These are phyloP conservation scores for Andinoacara biseriatus DNA, from an alignment of 2,113 vertebrate genomes.

Conservation along the genomic window DNA sequence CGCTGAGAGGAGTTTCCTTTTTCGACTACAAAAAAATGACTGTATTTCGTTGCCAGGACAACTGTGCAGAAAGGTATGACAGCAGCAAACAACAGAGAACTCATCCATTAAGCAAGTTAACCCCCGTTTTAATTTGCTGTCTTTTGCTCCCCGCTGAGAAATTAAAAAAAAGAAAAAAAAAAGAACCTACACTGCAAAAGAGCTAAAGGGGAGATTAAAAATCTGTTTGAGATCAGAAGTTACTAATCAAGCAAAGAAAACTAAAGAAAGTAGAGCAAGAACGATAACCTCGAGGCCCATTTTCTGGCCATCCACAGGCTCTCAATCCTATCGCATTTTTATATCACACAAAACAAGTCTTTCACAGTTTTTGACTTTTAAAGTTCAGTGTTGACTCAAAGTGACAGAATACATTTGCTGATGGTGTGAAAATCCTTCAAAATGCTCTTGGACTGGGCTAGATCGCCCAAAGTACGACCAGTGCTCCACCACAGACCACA, in stretches of 20 bases:
- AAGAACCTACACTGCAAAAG: not conserved
- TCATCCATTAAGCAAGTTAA: not conserved
- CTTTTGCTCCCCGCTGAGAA: not conserved
- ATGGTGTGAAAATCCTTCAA: not conserved
- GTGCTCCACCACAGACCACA: not conserved
- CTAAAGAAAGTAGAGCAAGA: not conserved
- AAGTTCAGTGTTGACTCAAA: not conserved
- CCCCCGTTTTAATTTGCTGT: not conserved
- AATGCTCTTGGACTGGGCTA: not conserved
- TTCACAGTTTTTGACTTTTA: not conserved
- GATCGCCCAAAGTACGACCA: not conserved
- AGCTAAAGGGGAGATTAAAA: not conserved
- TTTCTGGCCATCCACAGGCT: not conserved
- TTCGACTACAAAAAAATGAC: conserved; percentile 99
- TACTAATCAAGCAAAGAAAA: not conserved
- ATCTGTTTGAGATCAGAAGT: not conserved
- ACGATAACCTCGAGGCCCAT: not conserved
- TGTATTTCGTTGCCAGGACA: conserved; percentile 98
- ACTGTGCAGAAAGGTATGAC: conserved; percentile 94
- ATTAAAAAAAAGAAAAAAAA: not conserved
- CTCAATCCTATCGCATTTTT: not conserved
- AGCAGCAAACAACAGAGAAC: conserved; percentile 18
- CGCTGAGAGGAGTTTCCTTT: conserved; percentile 93
- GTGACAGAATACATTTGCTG: not conserved
- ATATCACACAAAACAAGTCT: not conserved